Evolutionary conservation across 2,113 vertebrate species (phyloP), one percentile per base, ranked within the genome.

Genomic region (Phainopepla nitens): DNA sequence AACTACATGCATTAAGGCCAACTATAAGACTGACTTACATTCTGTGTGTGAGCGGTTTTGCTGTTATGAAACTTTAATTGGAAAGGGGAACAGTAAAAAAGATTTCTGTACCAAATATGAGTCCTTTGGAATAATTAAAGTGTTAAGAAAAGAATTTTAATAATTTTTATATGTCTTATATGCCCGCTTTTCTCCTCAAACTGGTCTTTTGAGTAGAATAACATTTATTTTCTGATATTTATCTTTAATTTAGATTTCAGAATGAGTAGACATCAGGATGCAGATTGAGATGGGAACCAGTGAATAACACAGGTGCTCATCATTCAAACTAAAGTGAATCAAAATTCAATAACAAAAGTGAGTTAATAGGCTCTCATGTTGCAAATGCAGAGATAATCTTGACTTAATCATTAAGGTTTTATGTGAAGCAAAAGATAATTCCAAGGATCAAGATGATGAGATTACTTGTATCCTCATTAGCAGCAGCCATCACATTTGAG

Each of bases 331-430:
- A 7, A 45, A 80, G 25, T 75, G 31, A 94, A 58, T 54, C 15
- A 82, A 95, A 96, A 91, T 91, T 89, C 70, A 87, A 21, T 65
- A 90, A 82, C 51, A 91, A 91, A 94, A 89, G 58, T 90, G 66
- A 94, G 42, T 83, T 88, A 95, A 97, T 89, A 96, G 84, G 29
- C 64, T 93, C 75, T 94, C 92, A 76, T 69, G 90, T 71, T 89
- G 82, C 66, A 87, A 65, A 62, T 73, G 49, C 57, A 77, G 80
- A 90, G 70, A 51, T 91, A 65, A 96, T 87, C 80, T 96, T 81
- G 86, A 97, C 90, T 94, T 84, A 76, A 89, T 83, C 96, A 92
- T 77, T n/a, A 92, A 96, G 93, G 96, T 91, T 95, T 93, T 94
- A 92, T 80, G 81, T 92, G 71, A 88, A 60, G 56, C 77, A 95